Conservation (phyloP, 37 sponge, comb jelly and placozoan genomes). For the Halichondria panicea region DNA sequence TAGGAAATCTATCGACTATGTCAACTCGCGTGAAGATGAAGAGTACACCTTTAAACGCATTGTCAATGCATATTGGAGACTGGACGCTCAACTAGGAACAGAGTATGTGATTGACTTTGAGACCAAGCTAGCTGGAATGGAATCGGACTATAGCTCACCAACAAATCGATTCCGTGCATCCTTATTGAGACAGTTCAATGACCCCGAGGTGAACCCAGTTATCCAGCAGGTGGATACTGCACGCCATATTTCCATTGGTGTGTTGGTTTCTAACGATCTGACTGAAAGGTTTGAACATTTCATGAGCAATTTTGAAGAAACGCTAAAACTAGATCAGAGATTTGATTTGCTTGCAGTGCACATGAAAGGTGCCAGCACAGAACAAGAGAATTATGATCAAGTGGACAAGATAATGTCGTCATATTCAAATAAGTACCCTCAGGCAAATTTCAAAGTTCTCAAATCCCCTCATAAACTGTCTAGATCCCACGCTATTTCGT, state of each 20-base stretch:
- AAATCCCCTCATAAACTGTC: constrained; percentile 20
- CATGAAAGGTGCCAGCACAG: constrained; percentile 25
- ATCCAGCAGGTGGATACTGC: not conserved
- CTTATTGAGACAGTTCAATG: constrained; percentile 9
- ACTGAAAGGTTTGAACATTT: constrained; percentile 8
- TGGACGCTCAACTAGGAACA: constrained; percentile 22
- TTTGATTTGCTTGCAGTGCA: constrained; percentile 19
- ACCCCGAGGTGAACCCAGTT: constrained; percentile 27
- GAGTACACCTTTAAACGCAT: constrained; percentile 20
- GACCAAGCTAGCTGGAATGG: not conserved
- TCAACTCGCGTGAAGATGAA: not conserved
- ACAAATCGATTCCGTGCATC: constrained; percentile 9
- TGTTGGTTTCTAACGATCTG: constrained; percentile 20
- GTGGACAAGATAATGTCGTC: not conserved
- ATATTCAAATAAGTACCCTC: constrained; percentile 10
- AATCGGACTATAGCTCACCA: not conserved
- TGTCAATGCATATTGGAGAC: constrained; percentile 33
- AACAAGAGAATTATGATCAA: constrained; percentile 1
- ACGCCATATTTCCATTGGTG: not conserved
- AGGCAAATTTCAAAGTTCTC: constrained; percentile 12
- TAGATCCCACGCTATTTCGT: constrained; percentile 11
- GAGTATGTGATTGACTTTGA: constrained; percentile 52
- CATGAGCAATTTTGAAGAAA: constrained; percentile 18
- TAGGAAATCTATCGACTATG: constrained; percentile 30
- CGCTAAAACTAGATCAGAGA: constrained; percentile 16